A percentile compares a stretch with the other conserved stretches of the same genome.
These are phyloP conservation scores for Mastacembelus armatus DNA, from an alignment of 2,797 vertebrate genomes.

Conservation along the genomic window DNA sequence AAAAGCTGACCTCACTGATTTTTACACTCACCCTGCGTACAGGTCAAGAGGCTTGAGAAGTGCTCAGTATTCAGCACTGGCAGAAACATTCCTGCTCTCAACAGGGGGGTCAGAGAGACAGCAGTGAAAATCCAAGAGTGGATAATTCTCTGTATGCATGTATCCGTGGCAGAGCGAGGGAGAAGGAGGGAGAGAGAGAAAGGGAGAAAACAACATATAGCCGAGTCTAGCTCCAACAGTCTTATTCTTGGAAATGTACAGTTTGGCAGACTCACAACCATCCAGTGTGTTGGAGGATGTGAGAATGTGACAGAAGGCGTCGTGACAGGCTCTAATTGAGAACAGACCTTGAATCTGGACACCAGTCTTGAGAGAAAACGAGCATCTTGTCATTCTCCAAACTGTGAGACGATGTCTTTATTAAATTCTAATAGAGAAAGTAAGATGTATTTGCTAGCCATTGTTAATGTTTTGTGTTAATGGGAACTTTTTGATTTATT, in stretches of 20 bases:
- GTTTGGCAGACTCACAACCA: slow-evolving; percentile 44
- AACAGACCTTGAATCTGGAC: slow-evolving; percentile 62
- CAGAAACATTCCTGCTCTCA: slow-evolving; percentile 27
- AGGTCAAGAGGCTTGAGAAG: slow-evolving; percentile 23
- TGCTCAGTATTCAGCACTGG: slow-evolving; percentile 14
- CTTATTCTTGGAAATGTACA: slow-evolving; percentile 52
- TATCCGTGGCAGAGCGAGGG: slow-evolving; percentile 33
- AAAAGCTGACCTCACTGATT: slow-evolving; percentile 20
- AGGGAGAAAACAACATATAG: slow-evolving; percentile 45
- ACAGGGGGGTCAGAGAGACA: slow-evolving; percentile 20
- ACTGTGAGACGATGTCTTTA: slow-evolving; percentile 46
- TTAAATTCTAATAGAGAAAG: slow-evolving; percentile 26
- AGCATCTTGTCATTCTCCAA: slow-evolving; percentile 52
- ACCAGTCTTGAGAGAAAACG: slow-evolving; percentile 34
- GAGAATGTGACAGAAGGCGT: slow-evolving; percentile 55
- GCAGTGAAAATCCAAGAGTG: slow-evolving; percentile 35
- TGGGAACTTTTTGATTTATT: background rate
- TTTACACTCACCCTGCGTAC: background rate
- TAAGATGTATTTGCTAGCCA: slow-evolving; percentile 14
- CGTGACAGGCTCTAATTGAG: slow-evolving; percentile 58
- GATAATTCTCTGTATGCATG: slow-evolving; percentile 27
- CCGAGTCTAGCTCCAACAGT: slow-evolving; percentile 39
- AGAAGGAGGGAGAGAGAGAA: background rate
- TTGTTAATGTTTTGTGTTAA: background rate
- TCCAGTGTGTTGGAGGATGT: slow-evolving; percentile 39